Percentiles rank a stretch among this genome's conserved stretches.
Conservation (phyloP, 2,113 vertebrate species). For the Anoplopoma fimbria region DNA sequence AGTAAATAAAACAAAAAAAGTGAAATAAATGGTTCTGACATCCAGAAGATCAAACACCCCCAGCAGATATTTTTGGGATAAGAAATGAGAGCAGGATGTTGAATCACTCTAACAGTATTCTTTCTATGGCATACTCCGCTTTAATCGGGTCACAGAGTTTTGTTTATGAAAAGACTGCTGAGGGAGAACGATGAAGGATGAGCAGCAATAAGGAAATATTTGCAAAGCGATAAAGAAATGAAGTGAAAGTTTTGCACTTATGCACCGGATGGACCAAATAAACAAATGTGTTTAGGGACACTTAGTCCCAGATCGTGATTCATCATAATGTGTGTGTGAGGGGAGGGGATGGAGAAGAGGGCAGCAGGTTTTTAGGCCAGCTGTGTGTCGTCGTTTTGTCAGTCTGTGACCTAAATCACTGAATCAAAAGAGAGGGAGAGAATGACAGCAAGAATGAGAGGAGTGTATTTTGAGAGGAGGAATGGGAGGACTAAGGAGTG, state of each 20-base stretch:
- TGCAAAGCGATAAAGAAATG: not conserved
- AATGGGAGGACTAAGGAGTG: not conserved
- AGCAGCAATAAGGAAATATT: not conserved
- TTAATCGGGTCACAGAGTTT: constrained; percentile 58
- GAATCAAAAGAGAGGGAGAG: constrained; percentile 72
- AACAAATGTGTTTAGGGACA: constrained; percentile 40
- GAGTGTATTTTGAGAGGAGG: constrained; percentile 9
- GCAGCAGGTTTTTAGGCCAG: constrained; percentile 77
- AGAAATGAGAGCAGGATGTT: not conserved
- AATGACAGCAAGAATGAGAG: constrained; percentile 29
- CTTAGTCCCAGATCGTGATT: constrained; percentile 45
- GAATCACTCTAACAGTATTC: not conserved
- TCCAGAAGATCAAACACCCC: constrained; percentile 8
- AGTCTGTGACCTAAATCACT: constrained; percentile 83
- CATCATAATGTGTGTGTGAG: constrained; percentile 24
- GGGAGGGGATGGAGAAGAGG: constrained; percentile 29
- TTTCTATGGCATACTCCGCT: not conserved
- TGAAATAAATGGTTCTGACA: not conserved
- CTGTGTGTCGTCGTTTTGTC: constrained; percentile 82
- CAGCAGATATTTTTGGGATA: not conserved
- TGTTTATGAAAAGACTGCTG: constrained; percentile 18
- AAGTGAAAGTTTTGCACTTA: constrained; percentile 5
- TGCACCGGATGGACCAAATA: constrained; percentile 24
- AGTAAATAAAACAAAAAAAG: not conserved
- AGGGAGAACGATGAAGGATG: not conserved